A percentile compares a stretch with the other conserved stretches of the same genome.
Evolutionary conservation across 1,140 invertebrate species (phyloP).

Genomic region (Drosophila melanica): DNA sequence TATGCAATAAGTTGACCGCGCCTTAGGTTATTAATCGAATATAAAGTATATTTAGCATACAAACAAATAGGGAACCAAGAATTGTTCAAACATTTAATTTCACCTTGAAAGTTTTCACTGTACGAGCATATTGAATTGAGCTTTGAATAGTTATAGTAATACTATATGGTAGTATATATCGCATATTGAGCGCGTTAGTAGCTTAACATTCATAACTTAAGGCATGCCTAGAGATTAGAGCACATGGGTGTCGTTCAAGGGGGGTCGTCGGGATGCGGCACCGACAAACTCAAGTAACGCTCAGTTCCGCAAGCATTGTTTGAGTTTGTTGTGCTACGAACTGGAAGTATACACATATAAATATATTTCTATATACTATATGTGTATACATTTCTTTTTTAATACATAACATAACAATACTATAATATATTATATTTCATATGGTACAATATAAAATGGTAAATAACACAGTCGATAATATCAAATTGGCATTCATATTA

Average conservation of each 20-base stretch:
- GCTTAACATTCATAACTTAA: slow-evolving; percentile 40
- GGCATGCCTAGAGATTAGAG: slow-evolving; percentile 47
- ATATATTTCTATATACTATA: slow-evolving; percentile 3
- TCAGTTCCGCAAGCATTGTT: slow-evolving; percentile 4
- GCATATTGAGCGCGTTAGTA: slow-evolving; percentile 38
- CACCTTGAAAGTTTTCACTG: too few species aligned
- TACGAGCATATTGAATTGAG: too few species aligned
- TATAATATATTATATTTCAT: slow-evolving; percentile 1
- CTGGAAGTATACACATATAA: slow-evolving; percentile 5
- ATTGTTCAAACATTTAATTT: too few species aligned
- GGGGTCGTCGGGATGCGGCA: background rate
- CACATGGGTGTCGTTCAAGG: background rate
- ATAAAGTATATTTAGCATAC: background rate
- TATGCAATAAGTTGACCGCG: background rate
- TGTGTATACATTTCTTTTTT: background rate
- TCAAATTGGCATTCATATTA: slow-evolving; percentile 33
- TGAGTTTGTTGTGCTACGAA: slow-evolving; percentile 19
- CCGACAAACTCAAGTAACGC: background rate
- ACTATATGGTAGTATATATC: background rate
- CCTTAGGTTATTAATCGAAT: background rate
- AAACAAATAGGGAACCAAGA: too few species aligned
- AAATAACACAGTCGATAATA: slow-evolving; percentile 20
- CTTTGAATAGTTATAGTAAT: too few species aligned
- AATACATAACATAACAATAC: slow-evolving; percentile 23
- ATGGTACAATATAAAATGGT: slow-evolving; percentile 9